Base-by-base conservation (phyloP, 2,113 vertebrate genomes). In the Tetrao urogallus region DNA sequence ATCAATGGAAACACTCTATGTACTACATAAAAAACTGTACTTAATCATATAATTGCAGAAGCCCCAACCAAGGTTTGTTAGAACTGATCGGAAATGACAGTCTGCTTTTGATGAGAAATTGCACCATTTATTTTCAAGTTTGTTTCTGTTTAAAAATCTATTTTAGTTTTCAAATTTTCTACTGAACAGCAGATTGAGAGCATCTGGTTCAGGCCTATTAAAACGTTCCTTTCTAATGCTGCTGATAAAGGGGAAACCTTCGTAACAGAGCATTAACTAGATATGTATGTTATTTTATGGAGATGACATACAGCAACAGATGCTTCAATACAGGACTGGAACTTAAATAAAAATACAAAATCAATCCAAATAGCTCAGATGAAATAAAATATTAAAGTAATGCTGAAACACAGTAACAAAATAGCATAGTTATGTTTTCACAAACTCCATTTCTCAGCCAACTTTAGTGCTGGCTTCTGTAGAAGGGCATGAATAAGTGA, bases 331-430 rank as follows among this genome's bases (percentile, higher is more conserved):
- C 77, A 34, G 47, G 57, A 86, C 8, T 60, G 43, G 71, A 92
- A 74, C 17, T 66, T 76, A 66, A 94, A 80, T 72, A 66, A 61
- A 65, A 86, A 76, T 94, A 80, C 63, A 57, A 66, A 60, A 86
- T 75, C 32, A 82, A 48, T 48, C 40, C 67, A 94, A 91, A 80
- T 17, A 80, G 38, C 5, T 71, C 83, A 92, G 82, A 13, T 61
- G 52, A 90, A 82, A 90, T 38, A 27, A 11, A 64, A n/a, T 48
- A 82, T 65, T 79, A 93, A 74, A 82, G 38, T 60, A 10, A 0
- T 34, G 30, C 9, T 85, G 58, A 84, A 82, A 85, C 42, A 17
- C 6, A 76, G 14, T 10, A 61, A 80, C 34, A 80, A 0, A 5
- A 73, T 40, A 21, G 7, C 52, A 12, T 58, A 30, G 70, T 87